These are phyloP conservation scores for Melanostoma scalare DNA, from an alignment of 2,888 invertebrate species.

Conservation along the genomic window DNA sequence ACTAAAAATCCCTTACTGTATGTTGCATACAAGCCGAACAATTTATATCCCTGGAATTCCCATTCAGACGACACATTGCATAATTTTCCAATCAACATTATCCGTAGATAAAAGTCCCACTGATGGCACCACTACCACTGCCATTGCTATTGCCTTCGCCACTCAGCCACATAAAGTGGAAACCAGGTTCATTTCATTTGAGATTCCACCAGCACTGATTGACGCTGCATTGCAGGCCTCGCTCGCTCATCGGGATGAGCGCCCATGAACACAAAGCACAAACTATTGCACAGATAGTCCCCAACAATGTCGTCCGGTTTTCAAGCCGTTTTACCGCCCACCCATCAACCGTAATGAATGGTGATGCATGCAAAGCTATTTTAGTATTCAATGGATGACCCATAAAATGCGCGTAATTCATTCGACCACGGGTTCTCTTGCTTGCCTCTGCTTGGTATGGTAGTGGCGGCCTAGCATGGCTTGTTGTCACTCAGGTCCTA, in stretches of 20 bases:
- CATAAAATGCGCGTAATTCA: slow-evolving; percentile 73
- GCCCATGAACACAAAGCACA: background rate
- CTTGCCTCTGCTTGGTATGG: background rate
- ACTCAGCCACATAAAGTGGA: slow-evolving; percentile 29
- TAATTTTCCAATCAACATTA: slow-evolving; percentile 73
- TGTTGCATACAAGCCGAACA: slow-evolving; percentile 38
- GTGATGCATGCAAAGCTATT: slow-evolving; percentile 72
- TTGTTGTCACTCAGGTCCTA: slow-evolving; percentile 61
- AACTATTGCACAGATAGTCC: background rate
- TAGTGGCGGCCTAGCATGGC: slow-evolving; percentile 11
- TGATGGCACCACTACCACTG: slow-evolving; percentile 35
- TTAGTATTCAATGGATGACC: slow-evolving; percentile 72
- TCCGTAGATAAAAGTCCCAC: slow-evolving; percentile 68
- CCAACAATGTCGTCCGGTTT: background rate
- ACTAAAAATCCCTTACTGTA: slow-evolving; percentile 41
- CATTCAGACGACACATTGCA: slow-evolving; percentile 69
- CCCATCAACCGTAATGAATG: slow-evolving; percentile 71
- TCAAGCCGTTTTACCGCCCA: slow-evolving; percentile 42
- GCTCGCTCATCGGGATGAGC: slow-evolving; percentile 16
- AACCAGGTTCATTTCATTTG: slow-evolving; percentile 68
- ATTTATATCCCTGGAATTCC: slow-evolving; percentile 63
- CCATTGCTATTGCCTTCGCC: slow-evolving; percentile 28
- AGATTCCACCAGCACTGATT: slow-evolving; percentile 62
- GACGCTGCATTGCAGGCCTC: slow-evolving; percentile 42
- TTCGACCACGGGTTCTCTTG: slow-evolving; percentile 63